Evolutionary conservation across 2,888 invertebrate genomes (phyloP), one percentile per base, ranked within the genome.

Genomic region (Myathropa florea): DNA sequence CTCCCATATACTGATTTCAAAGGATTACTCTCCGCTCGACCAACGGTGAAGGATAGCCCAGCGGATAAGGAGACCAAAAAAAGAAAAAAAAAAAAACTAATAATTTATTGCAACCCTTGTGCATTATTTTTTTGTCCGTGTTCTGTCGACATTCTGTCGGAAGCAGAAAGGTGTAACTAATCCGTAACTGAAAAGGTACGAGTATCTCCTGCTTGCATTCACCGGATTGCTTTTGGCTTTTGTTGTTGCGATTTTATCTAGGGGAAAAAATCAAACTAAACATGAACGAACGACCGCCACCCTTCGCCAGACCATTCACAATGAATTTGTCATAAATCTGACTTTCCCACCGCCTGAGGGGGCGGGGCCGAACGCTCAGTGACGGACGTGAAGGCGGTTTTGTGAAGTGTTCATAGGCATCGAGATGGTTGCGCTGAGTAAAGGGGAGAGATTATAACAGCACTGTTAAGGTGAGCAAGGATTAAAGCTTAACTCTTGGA

Each of bases 251-350:
- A 81, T 81, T 85, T 81, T 72, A 81, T 85, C 81, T 76, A 81
- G 80, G 84, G 84, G 64, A 67, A 81, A n/a, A 68, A 76, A 71
- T 55, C 70, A 55, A 71, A 71, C 65, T 65, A 59, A 82, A 70
- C 23, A 14, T 24, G 55, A 30, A 76, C 46, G 33, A 67, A 10
- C 18, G 10, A 21, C 53, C 39, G 26, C 71, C 80, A 76, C 81
- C 84, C 81, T 80, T 72, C 63, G 68, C 28, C 77, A 77, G 82
- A 73, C 72, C 53, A 60, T 82, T 78, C 68, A 78, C 82, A 73
- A 86, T 86, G 82, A 86, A 86, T 86, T 86, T 86, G 85, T 82
- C 85, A 86, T 86, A 82, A 86, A 86, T 86, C 85, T 82, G 85
- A 86, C 82, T 86, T 86, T 82, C 67, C 70, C 82, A 78, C 55